A percentile compares a stretch with the other conserved stretches of the same genome.
Conservation (phyloP, 2,888 invertebrate species). For the Helleia helle region DNA sequence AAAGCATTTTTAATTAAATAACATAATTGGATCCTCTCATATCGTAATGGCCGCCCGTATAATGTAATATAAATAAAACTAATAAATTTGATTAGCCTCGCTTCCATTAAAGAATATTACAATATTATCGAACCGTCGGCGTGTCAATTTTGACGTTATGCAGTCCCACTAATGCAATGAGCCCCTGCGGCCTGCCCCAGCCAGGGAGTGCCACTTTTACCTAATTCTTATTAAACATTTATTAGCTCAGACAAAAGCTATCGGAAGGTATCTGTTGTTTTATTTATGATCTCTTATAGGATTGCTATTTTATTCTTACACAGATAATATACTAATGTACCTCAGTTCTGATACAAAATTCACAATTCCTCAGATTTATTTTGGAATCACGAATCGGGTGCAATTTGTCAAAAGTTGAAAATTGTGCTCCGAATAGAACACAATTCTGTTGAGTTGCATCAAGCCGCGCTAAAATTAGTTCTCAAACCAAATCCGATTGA, state of each 20-base stretch:
- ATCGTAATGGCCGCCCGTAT: constrained; percentile 7
- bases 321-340: constrained; percentile 20
- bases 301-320: constrained; percentile 42
- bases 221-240: constrained; percentile 72
- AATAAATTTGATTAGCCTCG: constrained; percentile 21
- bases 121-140: constrained; percentile 25
- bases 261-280: constrained; percentile 60
- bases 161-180: constrained; percentile 57
- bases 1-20: constrained; percentile 1
- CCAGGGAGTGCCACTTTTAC: constrained; percentile 52
- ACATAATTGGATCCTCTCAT: constrained; percentile 6
- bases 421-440: constrained; percentile 23
- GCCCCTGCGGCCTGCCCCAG: constrained; percentile 28
- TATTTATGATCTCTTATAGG: constrained; percentile 64
- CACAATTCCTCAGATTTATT: constrained; percentile 1
- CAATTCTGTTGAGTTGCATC: constrained; percentile 20
- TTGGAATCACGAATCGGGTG: constrained; percentile 7
- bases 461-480: constrained; percentile 16
- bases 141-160: constrained; percentile 55
- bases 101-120: constrained; percentile 31
- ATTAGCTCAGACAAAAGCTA: constrained; percentile 68
- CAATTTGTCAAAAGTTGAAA: neutral
- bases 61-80: constrained; percentile 16
- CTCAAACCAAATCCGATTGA: too few relatives aligned
- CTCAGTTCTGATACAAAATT: constrained; percentile 2